Base-by-base conservation (phyloP, 2,888 invertebrate genomes). In the Digitonthophagus gazella region DNA sequence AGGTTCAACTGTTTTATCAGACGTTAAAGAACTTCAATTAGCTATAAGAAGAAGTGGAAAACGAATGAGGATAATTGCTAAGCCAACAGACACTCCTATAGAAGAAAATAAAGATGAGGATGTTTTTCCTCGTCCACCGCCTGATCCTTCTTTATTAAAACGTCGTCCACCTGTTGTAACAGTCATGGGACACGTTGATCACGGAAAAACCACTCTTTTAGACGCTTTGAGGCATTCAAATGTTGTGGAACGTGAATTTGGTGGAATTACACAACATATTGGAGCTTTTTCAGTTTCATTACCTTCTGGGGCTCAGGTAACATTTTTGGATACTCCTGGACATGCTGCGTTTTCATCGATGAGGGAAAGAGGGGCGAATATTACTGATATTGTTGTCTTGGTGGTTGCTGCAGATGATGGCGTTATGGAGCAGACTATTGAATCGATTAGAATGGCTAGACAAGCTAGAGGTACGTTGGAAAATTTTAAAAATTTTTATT, bases 121-220 rank as follows among this genome's bases (percentile, higher is more conserved):
- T 84, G 86, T 87, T 2, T 76, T 81, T 0, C 87, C 88, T 0
- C 82, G 89, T 63, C 90, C 92, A 0, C 89, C 92, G 0, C 87
- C 94, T 0, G 81, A 88, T 11, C 83, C 88, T 2, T 86, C 87
- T 63, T 85, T 87, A 14, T 84, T 96, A 11, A 86, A 88, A 56
- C 88, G 88, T 2, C 88, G 98, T 1, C 93, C 96, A 11, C 97
- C 99, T 0, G 94, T 99, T 0, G 97, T 98, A 0, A 97, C 98
- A 3, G 95, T 99, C 64, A 99, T 99, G 98, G 99, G 99, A 0
- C 99, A 99, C 83, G 98, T 99, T 1, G 99, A 99, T 86, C 99
- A 99, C 84, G 99, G 99, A 2, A 98, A 99, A 87, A 99, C 99
- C 1, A 98, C 98, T 0, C 85, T 99, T 2, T 84, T 99, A 3